Conservation (phyloP, 2,888 invertebrate species). For the Cerceris ruficornis region DNA sequence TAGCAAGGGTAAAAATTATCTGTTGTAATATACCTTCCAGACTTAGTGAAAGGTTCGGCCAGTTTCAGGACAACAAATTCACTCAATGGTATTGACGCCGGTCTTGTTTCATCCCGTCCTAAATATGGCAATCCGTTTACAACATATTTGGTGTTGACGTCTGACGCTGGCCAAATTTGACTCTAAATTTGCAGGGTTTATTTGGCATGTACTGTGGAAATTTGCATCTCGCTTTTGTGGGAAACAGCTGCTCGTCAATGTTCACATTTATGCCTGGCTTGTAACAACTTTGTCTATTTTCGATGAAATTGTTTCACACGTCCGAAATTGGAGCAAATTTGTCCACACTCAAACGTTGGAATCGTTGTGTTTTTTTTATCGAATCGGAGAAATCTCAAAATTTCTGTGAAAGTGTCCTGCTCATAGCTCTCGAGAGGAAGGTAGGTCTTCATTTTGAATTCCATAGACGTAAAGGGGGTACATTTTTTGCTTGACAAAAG, state of each 20-base stretch:
- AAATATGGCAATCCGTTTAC: conserved; percentile 10
- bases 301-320: conserved; percentile 34
- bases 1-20: no score
- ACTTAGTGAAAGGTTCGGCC: no score
- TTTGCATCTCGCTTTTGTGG: conserved; percentile 49
- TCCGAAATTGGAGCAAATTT: conserved; percentile 47
- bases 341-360: conserved; percentile 27
- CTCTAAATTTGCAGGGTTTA: no score
- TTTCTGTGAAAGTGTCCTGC: conserved; percentile 57
- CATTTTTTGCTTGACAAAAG: no score
- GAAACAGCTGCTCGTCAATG: conserved; percentile 64
- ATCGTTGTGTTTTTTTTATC: conserved; percentile 37
- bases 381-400: conserved; percentile 37
- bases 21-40: no score
- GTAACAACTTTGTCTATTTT: conserved; percentile 37
- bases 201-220: conserved; percentile 17
- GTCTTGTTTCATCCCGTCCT: conserved; percentile 9
- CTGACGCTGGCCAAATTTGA: conserved; percentile 13
- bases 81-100: no score
- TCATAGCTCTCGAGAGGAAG: conserved; percentile 47
- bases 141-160: conserved; percentile 13
- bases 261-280: conserved; percentile 21
- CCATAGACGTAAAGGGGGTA: no score
- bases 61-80: no score
- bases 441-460: no score